These are phyloP conservation scores for Brachionus koreanus DNA, from an alignment of 1,140 invertebrate species.

Conservation along the genomic window DNA sequence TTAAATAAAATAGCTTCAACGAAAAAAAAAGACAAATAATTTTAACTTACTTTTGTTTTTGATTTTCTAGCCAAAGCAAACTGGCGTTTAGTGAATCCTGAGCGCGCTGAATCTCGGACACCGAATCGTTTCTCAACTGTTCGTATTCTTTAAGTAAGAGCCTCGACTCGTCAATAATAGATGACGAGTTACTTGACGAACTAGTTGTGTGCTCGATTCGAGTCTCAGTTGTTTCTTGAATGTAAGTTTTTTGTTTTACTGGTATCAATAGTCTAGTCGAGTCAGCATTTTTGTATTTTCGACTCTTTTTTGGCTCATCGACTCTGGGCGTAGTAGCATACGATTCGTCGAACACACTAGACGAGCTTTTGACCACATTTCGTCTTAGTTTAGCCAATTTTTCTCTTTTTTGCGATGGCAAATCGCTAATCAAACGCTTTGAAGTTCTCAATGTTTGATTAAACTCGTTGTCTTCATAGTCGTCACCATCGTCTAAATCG, in stretches of 20 bases:
- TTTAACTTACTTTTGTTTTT: conserved; percentile 35
- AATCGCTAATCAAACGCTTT: neutral
- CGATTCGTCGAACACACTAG: neutral
- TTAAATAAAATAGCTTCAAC: neutral
- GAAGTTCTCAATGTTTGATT: neutral
- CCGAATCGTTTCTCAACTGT: conserved; percentile 31
- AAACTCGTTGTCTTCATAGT: neutral
- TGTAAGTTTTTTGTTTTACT: neutral
- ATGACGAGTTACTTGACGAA: conserved; percentile 14
- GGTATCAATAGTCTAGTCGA: conserved; percentile 18
- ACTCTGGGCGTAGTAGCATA: neutral
- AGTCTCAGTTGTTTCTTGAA: neutral
- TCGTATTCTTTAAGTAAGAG: conserved; percentile 39
- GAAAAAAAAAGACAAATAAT: neutral
- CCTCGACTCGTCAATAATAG: conserved; percentile 35
- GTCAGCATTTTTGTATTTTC: neutral
- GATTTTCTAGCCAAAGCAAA: conserved; percentile 33
- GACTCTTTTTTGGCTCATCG: neutral
- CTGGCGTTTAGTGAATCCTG: conserved; percentile 39
- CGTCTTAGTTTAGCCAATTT: conserved; percentile 28
- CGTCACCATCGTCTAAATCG: neutral
- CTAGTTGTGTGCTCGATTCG: neutral
- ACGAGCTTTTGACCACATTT: neutral
- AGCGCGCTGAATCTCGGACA: conserved; percentile 35
- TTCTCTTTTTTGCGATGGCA: conserved; percentile 27